Base-by-base conservation (phyloP, 2,888 invertebrate species). In the Cabera pusaria region DNA sequence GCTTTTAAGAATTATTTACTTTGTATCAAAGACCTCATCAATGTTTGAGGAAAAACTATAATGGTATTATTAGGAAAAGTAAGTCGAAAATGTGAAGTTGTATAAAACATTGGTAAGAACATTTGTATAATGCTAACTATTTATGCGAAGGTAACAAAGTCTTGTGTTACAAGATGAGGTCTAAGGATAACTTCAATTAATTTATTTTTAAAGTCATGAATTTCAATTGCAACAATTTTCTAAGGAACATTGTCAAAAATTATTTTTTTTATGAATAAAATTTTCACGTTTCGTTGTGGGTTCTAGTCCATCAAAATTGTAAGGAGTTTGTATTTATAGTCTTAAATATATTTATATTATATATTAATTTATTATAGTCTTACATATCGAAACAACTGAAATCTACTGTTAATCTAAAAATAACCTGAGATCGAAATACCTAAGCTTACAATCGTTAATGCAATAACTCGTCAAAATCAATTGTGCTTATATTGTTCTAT, bases 231-330 rank as follows among this genome's bases (percentile, higher is more conserved):
- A 55, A 57, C 51, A 49, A 57, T 59, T 42, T 44, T 27, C 44
- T 39, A 58, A 62, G 56, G 59, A 59, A 62, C 64, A 51, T 54
- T 72, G 65, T 72, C 76, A 75, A 77, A 82, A 76, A 51, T 27
- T 44, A 8, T 62, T 57, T 59, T 56, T 71, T 78, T 53, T 72
- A 42, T 64, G 66, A 70, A 59, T 56, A 53, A 59, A 65, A 59
- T 59, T 64, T 63, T 72, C 63, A 56, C 64, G 66, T 74, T 76
- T 72, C 63, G 67, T 78, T 81, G 86, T 84, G 82, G 82, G 78
- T 79, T 88, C 87, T 87, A 88, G 87, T 88, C 87, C 83, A 78
- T 81, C 83, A 76, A 82, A 82, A 81, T 77, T 81, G 61, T 72
- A 62, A 72, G 51, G 59, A 63, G 59, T 63, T 72, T 76, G 72